Evolutionary conservation across 2,888 invertebrate genomes (phyloP).

Genomic region (Caenorhabditis uteleia): DNA sequence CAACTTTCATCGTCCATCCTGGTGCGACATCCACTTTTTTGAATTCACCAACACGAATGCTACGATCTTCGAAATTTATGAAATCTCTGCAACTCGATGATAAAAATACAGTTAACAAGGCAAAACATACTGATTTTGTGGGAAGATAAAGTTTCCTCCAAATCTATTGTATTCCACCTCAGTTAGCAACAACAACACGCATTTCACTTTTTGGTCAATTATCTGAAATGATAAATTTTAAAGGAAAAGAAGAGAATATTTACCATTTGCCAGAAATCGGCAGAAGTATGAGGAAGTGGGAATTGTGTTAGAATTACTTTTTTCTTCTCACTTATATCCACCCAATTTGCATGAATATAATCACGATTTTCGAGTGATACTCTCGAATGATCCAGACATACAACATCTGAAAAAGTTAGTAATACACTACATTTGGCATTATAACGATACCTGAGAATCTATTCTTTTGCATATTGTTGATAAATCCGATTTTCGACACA

Average conservation of each 20-base stretch:
- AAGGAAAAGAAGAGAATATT: neutral
- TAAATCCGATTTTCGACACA: conserved; percentile 15
- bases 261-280: conserved; percentile 53
- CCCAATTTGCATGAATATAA: conserved; percentile 51
- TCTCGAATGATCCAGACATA: conserved; percentile 53
- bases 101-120: conserved; percentile 15
- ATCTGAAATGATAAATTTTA: conserved; percentile 5
- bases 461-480: conserved; percentile 22
- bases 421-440: neutral
- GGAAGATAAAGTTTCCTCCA: conserved; percentile 33
- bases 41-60: conserved; percentile 48
- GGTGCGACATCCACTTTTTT: conserved; percentile 21
- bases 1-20: conserved; percentile 36
- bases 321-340: conserved; percentile 22
- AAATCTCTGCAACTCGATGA: conserved; percentile 32
- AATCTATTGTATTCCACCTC: conserved; percentile 35
- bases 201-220: conserved; percentile 41
- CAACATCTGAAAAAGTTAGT: conserved; percentile 34
- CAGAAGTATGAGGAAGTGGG: conserved; percentile 39
- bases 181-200: conserved; percentile 41
- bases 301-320: conserved; percentile 48
- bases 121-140: conserved; percentile 32
- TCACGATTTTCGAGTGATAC: conserved; percentile 24
- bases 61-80: conserved; percentile 31
- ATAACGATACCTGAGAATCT: conserved; percentile 16